A percentile compares a stretch with the other conserved stretches of the same genome.
Conservation (phyloP, 2,113 vertebrate species). For the Thomomys bottae region DNA sequence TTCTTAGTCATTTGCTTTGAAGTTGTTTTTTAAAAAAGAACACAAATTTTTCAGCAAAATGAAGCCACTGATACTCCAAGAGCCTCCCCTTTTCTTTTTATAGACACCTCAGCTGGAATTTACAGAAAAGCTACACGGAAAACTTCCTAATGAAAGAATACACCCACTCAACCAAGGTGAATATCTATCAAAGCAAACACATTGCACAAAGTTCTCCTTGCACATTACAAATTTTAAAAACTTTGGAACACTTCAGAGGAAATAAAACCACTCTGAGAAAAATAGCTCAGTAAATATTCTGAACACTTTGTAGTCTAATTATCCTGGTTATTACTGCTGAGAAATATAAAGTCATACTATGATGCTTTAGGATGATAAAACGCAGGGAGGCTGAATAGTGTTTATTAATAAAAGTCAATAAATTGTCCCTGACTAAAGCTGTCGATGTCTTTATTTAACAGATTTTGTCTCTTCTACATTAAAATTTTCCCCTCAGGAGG, state of each 20-base stretch:
- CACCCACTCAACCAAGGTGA: neutral
- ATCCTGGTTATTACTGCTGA: neutral
- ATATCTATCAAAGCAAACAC: neutral
- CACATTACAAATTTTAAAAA: slow-evolving; percentile 35
- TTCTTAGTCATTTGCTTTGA: neutral
- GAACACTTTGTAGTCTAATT: slow-evolving; percentile 36
- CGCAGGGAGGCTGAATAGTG: slow-evolving; percentile 64
- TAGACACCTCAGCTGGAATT: neutral
- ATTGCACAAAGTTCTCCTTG: slow-evolving; percentile 12
- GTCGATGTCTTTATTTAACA: slow-evolving; percentile 75
- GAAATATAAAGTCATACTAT: slow-evolving; percentile 19
- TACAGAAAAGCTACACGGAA: slow-evolving; percentile 13
- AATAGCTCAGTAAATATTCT: neutral
- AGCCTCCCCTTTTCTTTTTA: neutral
- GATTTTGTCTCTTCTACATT: neutral
- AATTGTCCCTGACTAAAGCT: slow-evolving; percentile 70
- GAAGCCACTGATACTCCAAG: neutral
- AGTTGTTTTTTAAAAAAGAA: neutral
- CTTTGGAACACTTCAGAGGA: slow-evolving; percentile 42
- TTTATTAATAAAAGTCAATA: slow-evolving; percentile 82
- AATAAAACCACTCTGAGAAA: slow-evolving; percentile 55
- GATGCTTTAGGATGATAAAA: slow-evolving; percentile 79
- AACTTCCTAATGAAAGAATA: slow-evolving; percentile 41
- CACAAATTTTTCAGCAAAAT: neutral
- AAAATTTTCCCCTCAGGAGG: neutral